phyloP scores from a whole-genome alignment of 2,797 vertebrate genomes.

The Todus mexicanus region DNA sequence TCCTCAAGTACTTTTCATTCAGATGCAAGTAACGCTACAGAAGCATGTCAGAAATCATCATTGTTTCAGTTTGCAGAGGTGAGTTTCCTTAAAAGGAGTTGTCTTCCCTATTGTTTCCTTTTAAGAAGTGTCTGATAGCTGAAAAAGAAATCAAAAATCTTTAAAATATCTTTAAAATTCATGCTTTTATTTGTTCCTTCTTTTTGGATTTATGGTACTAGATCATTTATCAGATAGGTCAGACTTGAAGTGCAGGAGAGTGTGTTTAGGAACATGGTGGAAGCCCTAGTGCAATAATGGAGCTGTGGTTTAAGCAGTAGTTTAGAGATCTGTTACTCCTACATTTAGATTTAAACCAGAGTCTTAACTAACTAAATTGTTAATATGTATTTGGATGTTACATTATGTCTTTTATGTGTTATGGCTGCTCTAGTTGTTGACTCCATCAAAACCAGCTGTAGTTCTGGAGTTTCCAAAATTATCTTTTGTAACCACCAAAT shows the following conservation, averaged over 20 bases:
- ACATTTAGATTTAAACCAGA: neutral
- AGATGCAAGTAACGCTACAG: conserved; percentile 78
- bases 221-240: neutral
- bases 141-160: neutral
- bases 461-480: neutral
- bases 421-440: neutral
- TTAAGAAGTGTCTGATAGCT: neutral
- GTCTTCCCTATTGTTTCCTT: neutral
- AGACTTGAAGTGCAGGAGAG: neutral
- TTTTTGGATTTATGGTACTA: neutral
- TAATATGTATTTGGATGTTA: neutral
- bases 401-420: neutral
- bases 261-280: neutral
- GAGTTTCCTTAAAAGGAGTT: neutral
- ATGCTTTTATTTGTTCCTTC: neutral
- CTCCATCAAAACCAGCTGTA: neutral
- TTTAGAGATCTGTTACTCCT: neutral
- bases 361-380: neutral
- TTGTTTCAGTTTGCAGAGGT: conserved; percentile 82
- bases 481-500: neutral
- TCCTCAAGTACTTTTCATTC: conserved; percentile 76
- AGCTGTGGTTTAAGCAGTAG: neutral
- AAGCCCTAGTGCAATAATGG: neutral
- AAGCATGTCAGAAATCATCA: conserved; percentile 80
- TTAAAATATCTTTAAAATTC: neutral